Evolutionary conservation across 2,113 vertebrate genomes (phyloP), one percentile per base, ranked within the genome.

Genomic region (Amia ocellicauda): DNA sequence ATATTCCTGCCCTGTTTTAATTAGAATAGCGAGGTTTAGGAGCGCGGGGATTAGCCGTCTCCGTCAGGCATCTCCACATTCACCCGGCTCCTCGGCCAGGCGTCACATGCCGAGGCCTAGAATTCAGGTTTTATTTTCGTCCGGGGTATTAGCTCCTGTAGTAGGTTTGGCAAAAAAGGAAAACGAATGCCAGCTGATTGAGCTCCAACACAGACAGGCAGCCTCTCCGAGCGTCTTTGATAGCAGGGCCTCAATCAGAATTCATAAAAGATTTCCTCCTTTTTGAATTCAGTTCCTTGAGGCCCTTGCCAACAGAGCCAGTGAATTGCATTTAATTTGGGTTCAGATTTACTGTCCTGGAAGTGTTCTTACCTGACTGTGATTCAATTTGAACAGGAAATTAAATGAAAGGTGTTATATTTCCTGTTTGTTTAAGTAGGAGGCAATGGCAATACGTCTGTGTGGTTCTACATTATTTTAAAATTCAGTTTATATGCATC

Each of bases 341-440:
- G 86, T 88, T 84, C 87, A 85, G 82, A 86, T 86, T 83, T 79
- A 78, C 72, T 70, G 72, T 74, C 76, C 42, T 70, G 82, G 78
- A 65, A 45, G 28, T 72, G 72, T 58, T 73, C 63, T 20, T 62
- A 77, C 79, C 74, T 75, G 78, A 76, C 77, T 63, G 43, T 65
- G 63, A 73, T 68, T 40, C 67, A 66, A 29, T 66, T 65, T 69
- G 70, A 42, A 69, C 68, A 61, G 13, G 59, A 73, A 64, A 74
- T 73, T 43, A 52, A 70, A 67, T 60, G 64, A 69, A 60, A 80
- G 68, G 67, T 53, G 58, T 66, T 58, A 69, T 72, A 79, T 81
- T 72, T 74, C 67, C n/a, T n/a, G n/a, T n/a, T n/a, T n/a, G n/a
- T 0, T n/a, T n/a, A n/a, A n/a, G n/a, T n/a, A n/a, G n/a, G n/a